These are phyloP conservation scores for Schizaphis graminum DNA, from an alignment of 2,888 invertebrate genomes.

Conservation along the genomic window DNA sequence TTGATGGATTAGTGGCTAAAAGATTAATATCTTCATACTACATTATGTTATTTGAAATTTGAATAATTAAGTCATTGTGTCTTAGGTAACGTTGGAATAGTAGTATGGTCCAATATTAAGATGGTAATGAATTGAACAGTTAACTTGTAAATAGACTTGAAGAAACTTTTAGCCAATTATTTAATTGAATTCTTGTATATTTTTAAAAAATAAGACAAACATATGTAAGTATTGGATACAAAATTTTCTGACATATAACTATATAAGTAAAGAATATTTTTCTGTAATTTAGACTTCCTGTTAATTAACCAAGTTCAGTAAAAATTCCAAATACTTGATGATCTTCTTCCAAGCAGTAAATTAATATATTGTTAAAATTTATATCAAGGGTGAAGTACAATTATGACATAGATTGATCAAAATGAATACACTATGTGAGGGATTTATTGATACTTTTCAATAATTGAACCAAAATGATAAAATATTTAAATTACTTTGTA, in stretches of 20 bases:
- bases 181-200: not conserved
- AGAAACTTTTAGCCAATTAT: not conserved
- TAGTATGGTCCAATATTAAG: not conserved
- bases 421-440: not conserved
- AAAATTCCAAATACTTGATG: not conserved
- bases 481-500: not conserved
- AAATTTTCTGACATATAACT: not conserved
- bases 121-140: not conserved
- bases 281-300: not conserved
- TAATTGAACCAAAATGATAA: not conserved
- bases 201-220: not conserved
- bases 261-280: not conserved
- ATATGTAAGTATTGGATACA: not conserved
- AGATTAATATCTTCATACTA: not conserved
- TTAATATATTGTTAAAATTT: too few species aligned
- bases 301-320: not conserved
- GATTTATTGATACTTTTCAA: not conserved
- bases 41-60: not conserved
- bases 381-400: too few species aligned
- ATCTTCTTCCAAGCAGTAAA: not conserved
- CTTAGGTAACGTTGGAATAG: not conserved
- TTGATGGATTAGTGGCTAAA: not conserved
- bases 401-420: not conserved
- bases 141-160: not conserved
- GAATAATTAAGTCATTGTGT: not conserved